These are phyloP conservation scores for Cinara cedri DNA, from an alignment of 2,888 invertebrate species.

Conservation along the genomic window DNA sequence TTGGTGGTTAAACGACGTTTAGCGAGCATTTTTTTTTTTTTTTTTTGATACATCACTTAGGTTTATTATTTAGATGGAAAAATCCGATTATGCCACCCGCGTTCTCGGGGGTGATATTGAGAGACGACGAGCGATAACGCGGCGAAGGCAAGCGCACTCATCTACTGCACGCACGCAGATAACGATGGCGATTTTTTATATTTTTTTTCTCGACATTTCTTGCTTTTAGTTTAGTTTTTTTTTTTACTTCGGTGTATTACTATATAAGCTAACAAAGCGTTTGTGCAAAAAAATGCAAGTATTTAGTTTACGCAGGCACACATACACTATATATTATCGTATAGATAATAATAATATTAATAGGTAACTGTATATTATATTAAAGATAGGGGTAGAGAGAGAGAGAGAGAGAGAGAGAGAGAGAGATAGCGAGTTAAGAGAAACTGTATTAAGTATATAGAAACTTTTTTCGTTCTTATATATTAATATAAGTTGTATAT, in stretches of 20 bases:
- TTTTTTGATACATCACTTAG: not conserved
- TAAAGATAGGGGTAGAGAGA: too few species aligned
- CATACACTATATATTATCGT: not conserved
- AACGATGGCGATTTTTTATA: constrained; percentile 14
- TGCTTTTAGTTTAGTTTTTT: not conserved
- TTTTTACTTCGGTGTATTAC: not conserved
- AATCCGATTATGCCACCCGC: not conserved
- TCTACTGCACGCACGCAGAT: not conserved
- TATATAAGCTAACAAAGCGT: not conserved
- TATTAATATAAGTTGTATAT: too few species aligned
- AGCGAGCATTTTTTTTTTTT: too few species aligned
- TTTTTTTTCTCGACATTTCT: not conserved
- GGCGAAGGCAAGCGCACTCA: not conserved
- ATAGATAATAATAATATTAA: too few species aligned
- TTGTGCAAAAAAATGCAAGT: not conserved
- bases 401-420: not conserved
- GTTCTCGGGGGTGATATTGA: too few species aligned
- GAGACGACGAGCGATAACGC: constrained; percentile 9
- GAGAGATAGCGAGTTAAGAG: not conserved
- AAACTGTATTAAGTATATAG: too few species aligned
- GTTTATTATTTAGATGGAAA: not conserved
- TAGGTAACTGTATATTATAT: too few species aligned
- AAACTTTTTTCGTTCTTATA: not conserved
- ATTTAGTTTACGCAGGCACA: not conserved
- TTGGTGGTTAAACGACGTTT: not conserved